Conservation (phyloP, 2,797 vertebrate species). For the Tragopan temminckii region DNA sequence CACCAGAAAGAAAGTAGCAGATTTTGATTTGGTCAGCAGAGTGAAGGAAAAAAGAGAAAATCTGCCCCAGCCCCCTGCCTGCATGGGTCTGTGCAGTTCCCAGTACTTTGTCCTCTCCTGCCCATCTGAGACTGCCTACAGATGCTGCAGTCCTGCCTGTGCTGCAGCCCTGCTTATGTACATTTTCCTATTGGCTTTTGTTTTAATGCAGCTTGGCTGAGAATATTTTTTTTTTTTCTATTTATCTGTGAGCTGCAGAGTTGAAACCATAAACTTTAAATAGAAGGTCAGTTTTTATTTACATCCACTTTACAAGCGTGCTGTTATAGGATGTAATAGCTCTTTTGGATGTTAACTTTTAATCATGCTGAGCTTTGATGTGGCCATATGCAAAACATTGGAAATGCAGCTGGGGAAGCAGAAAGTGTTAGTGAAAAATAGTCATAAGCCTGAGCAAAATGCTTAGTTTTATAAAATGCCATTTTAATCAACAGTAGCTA, state of each 20-base stretch:
- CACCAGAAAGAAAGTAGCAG: not conserved
- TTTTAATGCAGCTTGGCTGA: not conserved
- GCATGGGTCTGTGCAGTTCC: not conserved
- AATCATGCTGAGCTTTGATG: constrained; percentile 19
- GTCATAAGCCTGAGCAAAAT: not conserved
- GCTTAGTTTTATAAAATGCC: not conserved
- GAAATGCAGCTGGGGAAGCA: not conserved
- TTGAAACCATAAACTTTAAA: constrained; percentile 5
- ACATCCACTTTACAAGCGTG: not conserved
- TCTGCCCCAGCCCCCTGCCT: not conserved
- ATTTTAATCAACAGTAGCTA: not conserved
- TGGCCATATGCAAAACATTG: constrained; percentile 37
- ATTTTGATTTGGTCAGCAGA: not conserved
- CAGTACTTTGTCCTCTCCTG: not conserved
- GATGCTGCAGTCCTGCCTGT: not conserved
- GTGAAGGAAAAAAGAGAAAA: not conserved
- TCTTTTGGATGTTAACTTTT: constrained; percentile 28
- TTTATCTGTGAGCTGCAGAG: not conserved
- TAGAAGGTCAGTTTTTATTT: constrained; percentile 25
- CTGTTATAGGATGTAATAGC: not conserved
- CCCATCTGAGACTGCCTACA: not conserved
- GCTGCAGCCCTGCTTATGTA: not conserved
- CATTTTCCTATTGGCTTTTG: not conserved
- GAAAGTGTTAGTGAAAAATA: not conserved
- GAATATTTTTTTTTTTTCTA: not conserved